These are phyloP conservation scores for Mustela lutreola DNA, from an alignment of 2,113 vertebrate species.

Conservation along the genomic window DNA sequence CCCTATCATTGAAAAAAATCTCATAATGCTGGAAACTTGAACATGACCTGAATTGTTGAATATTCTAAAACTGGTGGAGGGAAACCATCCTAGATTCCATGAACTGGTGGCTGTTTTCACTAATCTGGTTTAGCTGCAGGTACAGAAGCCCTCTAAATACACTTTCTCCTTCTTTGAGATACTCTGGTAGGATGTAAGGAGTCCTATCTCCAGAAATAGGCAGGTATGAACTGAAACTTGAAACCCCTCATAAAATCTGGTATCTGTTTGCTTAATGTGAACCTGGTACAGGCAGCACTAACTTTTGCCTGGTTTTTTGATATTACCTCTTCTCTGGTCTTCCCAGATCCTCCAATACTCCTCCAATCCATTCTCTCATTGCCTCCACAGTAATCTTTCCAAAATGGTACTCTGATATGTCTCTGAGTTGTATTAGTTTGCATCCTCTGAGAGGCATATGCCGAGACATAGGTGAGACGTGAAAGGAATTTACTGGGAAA, in stretches of 20 bases:
- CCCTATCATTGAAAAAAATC: constrained; percentile 65
- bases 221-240: background rate
- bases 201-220: background rate
- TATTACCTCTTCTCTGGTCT: background rate
- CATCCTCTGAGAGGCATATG: background rate
- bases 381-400: background rate
- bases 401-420: background rate
- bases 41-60: background rate
- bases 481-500: background rate
- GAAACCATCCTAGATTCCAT: background rate
- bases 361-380: background rate
- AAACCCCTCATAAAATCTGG: background rate
- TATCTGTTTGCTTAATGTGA: background rate
- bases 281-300: background rate
- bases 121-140: background rate
- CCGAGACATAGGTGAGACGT: background rate
- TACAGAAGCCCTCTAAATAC: background rate
- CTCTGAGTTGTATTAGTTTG: constrained; percentile 14
- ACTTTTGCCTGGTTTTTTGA: background rate
- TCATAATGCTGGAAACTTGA: constrained; percentile 18
- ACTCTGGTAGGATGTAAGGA: background rate
- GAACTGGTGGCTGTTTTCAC: background rate
- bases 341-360: background rate
- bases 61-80: constrained; percentile 49
- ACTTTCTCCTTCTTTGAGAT: background rate